Percentiles rank a stretch among this genome's conserved stretches.
These are phyloP conservation scores for Halcyon badia DNA, from an alignment of 2,797 vertebrate species.

Conservation along the genomic window DNA sequence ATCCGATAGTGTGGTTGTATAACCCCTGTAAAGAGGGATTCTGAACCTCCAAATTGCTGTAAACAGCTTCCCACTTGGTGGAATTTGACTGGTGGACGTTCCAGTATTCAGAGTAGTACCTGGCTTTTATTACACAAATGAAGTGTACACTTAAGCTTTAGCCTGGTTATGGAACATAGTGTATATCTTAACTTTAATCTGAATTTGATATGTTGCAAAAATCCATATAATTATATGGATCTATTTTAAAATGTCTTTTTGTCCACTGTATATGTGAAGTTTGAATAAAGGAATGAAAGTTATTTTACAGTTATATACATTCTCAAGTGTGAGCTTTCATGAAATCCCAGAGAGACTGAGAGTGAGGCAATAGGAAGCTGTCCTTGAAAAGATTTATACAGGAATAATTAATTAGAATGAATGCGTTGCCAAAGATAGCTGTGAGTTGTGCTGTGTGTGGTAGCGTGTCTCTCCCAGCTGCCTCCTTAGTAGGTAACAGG, in stretches of 20 bases:
- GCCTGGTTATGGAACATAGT: slow-evolving; percentile 61
- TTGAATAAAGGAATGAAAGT: slow-evolving; percentile 71
- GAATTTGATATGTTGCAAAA: slow-evolving; percentile 60
- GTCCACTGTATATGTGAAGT: slow-evolving; percentile 76
- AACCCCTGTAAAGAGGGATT: not conserved
- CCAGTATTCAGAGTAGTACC: slow-evolving; percentile 30
- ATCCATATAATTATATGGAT: slow-evolving; percentile 63
- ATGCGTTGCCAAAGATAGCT: not conserved
- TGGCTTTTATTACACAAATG: slow-evolving; percentile 5
- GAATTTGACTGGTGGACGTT: slow-evolving; percentile 59
- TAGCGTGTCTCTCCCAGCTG: not conserved
- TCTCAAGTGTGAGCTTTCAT: slow-evolving; percentile 52
- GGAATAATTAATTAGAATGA: not conserved
- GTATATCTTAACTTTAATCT: slow-evolving; percentile 62
- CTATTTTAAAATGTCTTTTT: slow-evolving; percentile 76
- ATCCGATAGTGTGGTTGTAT: not conserved
- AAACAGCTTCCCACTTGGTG: not conserved
- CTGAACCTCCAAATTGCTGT: not conserved
- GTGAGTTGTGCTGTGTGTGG: not conserved
- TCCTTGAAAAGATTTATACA: not conserved
- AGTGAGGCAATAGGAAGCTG: not conserved
- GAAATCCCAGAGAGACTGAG: not conserved
- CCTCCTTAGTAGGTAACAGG: not conserved
- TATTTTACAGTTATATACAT: slow-evolving; percentile 61
- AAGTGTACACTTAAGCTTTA: slow-evolving; percentile 42